These are phyloP conservation scores for Dendrocincla fuliginosa DNA, from an alignment of 2,797 vertebrate genomes.

Conservation along the genomic window DNA sequence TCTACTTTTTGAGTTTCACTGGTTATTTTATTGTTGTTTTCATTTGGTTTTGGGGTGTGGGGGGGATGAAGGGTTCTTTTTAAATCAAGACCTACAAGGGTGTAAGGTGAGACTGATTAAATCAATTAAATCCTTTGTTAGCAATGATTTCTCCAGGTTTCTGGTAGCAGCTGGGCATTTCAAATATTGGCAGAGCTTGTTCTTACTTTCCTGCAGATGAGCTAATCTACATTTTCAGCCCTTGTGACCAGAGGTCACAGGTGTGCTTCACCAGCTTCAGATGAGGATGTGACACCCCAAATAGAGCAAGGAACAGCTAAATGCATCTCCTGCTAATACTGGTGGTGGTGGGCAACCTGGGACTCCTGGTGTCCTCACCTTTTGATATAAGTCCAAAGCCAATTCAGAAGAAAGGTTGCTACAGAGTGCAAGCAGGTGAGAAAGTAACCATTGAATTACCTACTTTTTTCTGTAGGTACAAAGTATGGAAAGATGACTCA, in stretches of 20 bases:
- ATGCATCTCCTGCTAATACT: background rate
- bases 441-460: background rate
- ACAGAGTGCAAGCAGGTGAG: background rate
- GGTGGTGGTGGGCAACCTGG: background rate
- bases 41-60: rapidly evolving
- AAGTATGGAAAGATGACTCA: background rate
- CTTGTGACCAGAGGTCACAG: background rate
- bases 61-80: background rate
- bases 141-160: background rate
- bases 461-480: background rate
- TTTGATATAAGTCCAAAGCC: background rate
- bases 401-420: background rate
- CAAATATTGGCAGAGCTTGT: background rate
- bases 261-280: background rate
- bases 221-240: background rate
- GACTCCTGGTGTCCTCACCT: background rate
- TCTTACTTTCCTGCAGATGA: background rate
- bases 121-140: background rate
- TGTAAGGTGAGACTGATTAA: background rate
- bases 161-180: background rate
- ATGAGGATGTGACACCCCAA: background rate
- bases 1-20: background rate
- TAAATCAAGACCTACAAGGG: background rate
- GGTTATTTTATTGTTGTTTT: background rate
- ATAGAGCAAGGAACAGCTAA: background rate